Percentiles rank a stretch among this genome's conserved stretches.
phyloP scores from a whole-genome alignment of 2,113 vertebrate genomes.

The Pedetes capensis region DNA sequence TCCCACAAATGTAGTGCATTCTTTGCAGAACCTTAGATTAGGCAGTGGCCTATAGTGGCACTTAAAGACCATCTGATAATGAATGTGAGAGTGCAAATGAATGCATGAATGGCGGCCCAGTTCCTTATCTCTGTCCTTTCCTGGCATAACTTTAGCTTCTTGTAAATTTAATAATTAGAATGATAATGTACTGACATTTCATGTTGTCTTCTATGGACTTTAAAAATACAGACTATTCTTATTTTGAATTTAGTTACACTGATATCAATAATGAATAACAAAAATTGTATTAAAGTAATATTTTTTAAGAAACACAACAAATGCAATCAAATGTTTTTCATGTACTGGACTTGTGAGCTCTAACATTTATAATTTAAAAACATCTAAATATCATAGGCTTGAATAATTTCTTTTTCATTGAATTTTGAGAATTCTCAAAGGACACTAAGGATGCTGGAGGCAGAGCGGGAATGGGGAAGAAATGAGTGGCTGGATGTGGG shows the following conservation, averaged over 20 bases:
- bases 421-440: neutral
- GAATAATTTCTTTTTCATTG: neutral
- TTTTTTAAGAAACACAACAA: too few relatives aligned
- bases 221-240: neutral
- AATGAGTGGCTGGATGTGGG: neutral
- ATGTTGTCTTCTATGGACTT: neutral
- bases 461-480: neutral
- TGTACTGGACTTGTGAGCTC: neutral
- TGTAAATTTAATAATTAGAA: neutral
- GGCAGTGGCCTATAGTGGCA: neutral
- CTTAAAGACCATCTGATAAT: too few relatives aligned
- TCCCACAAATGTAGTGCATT: too few relatives aligned
- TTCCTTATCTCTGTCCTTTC: neutral
- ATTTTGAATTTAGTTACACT: neutral
- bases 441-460: neutral
- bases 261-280: neutral
- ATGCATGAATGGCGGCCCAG: fast-evolving
- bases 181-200: neutral
- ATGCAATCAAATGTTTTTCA: neutral
- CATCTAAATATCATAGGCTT: neutral
- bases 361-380: neutral
- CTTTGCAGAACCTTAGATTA: fast-evolving
- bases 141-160: neutral
- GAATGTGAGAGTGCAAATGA: neutral
- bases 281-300: neutral